Conservation (phyloP, 2,797 vertebrate genomes). For the Rhynchotus rufescens region DNA sequence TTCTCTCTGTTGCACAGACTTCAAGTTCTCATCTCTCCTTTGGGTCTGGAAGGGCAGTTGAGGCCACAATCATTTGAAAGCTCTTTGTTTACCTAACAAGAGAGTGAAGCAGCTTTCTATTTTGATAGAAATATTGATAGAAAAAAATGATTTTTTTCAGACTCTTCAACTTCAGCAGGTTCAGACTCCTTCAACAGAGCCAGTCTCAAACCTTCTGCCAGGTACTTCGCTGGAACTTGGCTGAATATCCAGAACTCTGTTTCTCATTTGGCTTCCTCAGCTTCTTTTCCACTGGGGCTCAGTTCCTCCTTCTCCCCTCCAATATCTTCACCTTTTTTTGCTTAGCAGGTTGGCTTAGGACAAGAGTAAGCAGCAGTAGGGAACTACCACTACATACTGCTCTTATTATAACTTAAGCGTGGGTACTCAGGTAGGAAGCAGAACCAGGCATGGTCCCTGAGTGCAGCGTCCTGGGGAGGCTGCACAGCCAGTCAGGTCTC, state of each 20-base stretch:
- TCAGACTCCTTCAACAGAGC: background rate
- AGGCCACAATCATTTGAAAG: background rate
- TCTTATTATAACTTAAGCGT: accelerated
- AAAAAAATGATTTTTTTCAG: constrained; percentile 34
- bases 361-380: background rate
- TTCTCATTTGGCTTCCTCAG: background rate
- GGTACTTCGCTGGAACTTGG: constrained; percentile 25
- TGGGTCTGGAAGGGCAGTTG: background rate
- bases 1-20: background rate
- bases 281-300: constrained; percentile 27
- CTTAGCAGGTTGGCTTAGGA: constrained; percentile 22
- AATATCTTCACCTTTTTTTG: background rate
- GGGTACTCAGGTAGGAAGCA: background rate
- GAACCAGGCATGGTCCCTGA: background rate
- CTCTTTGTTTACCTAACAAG: constrained; percentile 1
- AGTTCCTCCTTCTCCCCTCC: background rate
- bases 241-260: constrained; percentile 8
- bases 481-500: background rate
- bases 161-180: background rate
- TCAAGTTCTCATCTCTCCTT: background rate
- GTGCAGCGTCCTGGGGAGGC: background rate
- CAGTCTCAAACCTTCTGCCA: constrained; percentile 8
- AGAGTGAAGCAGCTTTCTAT: background rate
- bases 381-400: background rate
- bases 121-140: too few species aligned